Conservation (phyloP, 1,140 invertebrate genomes). For the Philotrypesis tridentata region DNA sequence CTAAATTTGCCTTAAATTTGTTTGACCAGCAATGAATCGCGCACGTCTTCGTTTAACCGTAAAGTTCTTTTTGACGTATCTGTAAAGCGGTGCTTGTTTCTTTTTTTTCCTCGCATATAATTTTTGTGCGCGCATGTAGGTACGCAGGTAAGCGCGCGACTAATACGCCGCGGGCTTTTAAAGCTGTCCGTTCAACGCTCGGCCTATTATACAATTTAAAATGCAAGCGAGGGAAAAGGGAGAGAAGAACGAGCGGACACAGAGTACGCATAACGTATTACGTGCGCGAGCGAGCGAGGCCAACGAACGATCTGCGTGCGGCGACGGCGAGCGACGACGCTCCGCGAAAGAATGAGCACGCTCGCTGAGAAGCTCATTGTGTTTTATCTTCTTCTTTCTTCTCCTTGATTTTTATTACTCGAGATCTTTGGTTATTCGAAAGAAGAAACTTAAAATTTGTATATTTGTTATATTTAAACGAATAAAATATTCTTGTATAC, state of each 20-base stretch:
- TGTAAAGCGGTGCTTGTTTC: not conserved
- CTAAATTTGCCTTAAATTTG: not conserved
- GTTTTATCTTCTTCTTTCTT: slow-evolving; percentile 34
- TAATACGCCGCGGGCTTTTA: slow-evolving; percentile 47
- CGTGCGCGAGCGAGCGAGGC: not conserved
- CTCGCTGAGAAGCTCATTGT: not conserved
- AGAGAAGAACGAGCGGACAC: not conserved
- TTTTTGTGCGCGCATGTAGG: slow-evolving; percentile 49
- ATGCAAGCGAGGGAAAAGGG: slow-evolving; percentile 26
- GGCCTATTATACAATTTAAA: slow-evolving; percentile 38
- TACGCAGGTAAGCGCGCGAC: slow-evolving; percentile 49
- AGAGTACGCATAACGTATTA: slow-evolving; percentile 19
- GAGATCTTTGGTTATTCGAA: slow-evolving; percentile 33
- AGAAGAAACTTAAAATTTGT: slow-evolving; percentile 65
- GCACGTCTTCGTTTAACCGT: not conserved
- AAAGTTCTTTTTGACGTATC: not conserved
- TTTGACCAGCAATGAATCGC: slow-evolving; percentile 1
- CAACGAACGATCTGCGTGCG: not conserved
- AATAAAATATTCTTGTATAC: slow-evolving; percentile 76
- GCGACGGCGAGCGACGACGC: too few species aligned
- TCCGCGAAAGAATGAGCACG: not conserved
- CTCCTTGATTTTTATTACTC: slow-evolving; percentile 15
- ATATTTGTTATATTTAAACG: slow-evolving; percentile 75
- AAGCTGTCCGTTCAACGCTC: slow-evolving; percentile 48
- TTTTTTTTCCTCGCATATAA: slow-evolving; percentile 12